Evolutionary conservation across 2,113 vertebrate species (phyloP), one percentile per base, ranked within the genome.

Genomic region (Kryptolebias marmoratus): DNA sequence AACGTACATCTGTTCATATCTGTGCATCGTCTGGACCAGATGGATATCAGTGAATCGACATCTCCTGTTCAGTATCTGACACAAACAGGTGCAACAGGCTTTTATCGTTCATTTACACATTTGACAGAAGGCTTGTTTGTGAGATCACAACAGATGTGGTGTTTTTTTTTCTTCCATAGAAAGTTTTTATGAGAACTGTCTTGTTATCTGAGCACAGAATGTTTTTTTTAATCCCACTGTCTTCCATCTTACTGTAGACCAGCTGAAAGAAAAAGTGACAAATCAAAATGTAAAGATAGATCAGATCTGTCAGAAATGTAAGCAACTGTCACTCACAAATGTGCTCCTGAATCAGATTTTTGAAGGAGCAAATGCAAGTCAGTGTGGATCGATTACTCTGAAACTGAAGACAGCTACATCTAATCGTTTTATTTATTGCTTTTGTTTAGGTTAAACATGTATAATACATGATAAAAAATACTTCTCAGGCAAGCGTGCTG

Each of bases 11-110:
- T 31, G 14, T 65, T 87, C 44, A 79, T 68, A 68, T 84, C 79
- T 80, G 84, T 11, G 16, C 63, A 75, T 75, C 68, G 79, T 86
- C 75, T 62, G 55, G 64, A 66, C 53, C 65, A 64, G 82, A 85
- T 80, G 18, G 55, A 48, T 78, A 72, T 81, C 71, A 22, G n/a
- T 2, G n/a, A 87, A 87, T 83, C 77, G 82, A 87, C 84, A 45
- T 66, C 36, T 58, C 60, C 75, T 82, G 49, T 81, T 84, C 67
- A 68, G 82, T 75, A 62, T 85, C 81, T 78, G 57, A 68, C 69
- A 66, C 77, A 81, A 69, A 75, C 71, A 54, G 70, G 75, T 57
- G 65, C 60, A 60, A 61, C 71, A 30, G 62, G 61, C 68, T 63
- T 58, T 75, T 63, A 66, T 80, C 74, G 68, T 86, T 86, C 72